Base-by-base conservation (phyloP, 2,113 vertebrate genomes). In the Odobenus rosmarus region DNA sequence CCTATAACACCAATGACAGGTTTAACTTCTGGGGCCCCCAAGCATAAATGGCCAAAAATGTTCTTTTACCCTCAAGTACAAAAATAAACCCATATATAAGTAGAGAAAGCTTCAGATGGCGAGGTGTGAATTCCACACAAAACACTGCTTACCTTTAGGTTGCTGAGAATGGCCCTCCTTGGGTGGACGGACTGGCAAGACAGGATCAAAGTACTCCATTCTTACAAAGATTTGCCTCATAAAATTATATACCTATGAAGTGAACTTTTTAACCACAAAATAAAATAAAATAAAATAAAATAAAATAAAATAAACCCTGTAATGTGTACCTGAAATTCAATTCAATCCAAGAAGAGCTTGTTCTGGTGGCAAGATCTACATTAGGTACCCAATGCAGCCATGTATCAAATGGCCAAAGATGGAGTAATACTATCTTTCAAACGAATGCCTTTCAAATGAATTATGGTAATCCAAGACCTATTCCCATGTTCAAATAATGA, bases 401-500 rank as follows among this genome's bases (percentile, higher is more conserved):
- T 31, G 61, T 55, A n/a, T 64, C 61, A 64, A 92, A 88, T 7
- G 51, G 59, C 5, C 62, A 64, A 79, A 64, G 23, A 28, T 61
- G 12, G 16, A 59, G 15, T 7, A 59, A 82, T n/a, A 31, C 3
- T 59, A 81, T 21, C 80, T 46, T 77, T 62, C 71, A 46, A 53
- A 81, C 8, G 23, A 88, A 77, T 46, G 33, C 36, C 9, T 88
- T 88, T 88, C n/a, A 62, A 88, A 39, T 61, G 28, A 94, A 92
- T 77, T 76, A 90, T 7, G 55, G 31, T 49, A 88, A 81, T 49
- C 26, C 12, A 88, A 83, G 69, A 62, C 4, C 64, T 88, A 46
- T 7, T 85, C 42, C 87, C 15, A 85, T 79, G 77, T 93, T 91
- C 64, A 95, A 93, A 74, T 53, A 64, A 64, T 61, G 59, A 94